These are phyloP conservation scores for Ophioderma brevispina DNA, from an alignment of 35 echinoderm and acorn worm species.

Conservation along the genomic window DNA sequence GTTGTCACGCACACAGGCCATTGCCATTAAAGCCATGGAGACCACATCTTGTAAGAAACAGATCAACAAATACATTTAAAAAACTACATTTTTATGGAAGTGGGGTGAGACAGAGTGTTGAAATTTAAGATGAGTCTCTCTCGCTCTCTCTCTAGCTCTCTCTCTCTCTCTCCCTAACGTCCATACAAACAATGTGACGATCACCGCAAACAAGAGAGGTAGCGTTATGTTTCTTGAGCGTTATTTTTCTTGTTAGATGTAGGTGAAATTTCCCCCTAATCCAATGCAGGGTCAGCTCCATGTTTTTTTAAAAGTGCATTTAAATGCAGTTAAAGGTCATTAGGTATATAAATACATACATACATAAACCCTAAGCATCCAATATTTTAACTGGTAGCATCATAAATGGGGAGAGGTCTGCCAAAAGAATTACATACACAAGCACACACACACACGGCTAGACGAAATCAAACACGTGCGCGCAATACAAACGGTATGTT, in stretches of 20 bases:
- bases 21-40: conserved; percentile 70
- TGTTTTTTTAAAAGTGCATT: too few relatives aligned
- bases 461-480: neutral
- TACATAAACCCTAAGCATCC: neutral
- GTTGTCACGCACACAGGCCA: conserved; percentile 43
- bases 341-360: too few relatives aligned
- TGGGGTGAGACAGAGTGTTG: too few relatives aligned
- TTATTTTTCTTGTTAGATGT: neutral
- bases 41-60: conserved; percentile 50
- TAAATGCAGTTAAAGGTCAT: neutral
- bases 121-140: too few relatives aligned
- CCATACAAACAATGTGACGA: too few relatives aligned
- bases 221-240: neutral
- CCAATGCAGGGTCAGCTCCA: neutral
- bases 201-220: too few relatives aligned
- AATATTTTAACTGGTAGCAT: neutral
- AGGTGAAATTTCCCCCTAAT: neutral
- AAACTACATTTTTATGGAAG: neutral
- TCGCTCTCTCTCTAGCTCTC: too few relatives aligned
- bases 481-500: neutral
- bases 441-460: neutral
- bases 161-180: too few relatives aligned
- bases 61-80: neutral
- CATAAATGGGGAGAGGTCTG: neutral
- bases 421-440: neutral